Base-by-base conservation (phyloP, 2,113 vertebrate species). In the Stegastes partitus region DNA sequence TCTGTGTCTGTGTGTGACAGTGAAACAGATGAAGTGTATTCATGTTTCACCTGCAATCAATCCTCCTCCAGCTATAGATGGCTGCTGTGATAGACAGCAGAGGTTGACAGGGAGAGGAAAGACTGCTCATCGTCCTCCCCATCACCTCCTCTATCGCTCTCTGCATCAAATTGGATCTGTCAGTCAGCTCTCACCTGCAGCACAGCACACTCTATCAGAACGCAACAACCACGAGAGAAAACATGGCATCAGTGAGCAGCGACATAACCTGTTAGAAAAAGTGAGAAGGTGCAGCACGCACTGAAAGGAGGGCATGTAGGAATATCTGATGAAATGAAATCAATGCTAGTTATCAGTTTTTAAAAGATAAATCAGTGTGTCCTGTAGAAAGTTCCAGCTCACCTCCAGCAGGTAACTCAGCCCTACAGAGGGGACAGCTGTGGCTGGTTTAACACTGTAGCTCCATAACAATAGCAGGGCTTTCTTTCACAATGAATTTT, bases 81-180 rank as follows among this genome's bases (percentile, higher is more conserved):
- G 57, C 67, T 68, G 67, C 67, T 15, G n/a, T 79, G 86, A 87
- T 75, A 87, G 78, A 71, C 77, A 53, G 73, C 85, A 78, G 69
- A 72, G 80, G 76, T 28, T 87, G 81, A 64, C 72, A 65, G 76
- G 8, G 12, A 72, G 53, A 76, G 77, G 83, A 79, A 69, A 68
- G 49, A 34, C 76, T 65, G 64, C 81, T 73, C 31, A n/a, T 71
- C 44, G 56, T 71, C 47, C 71, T 74, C 70, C 66, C 51, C 28
- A 11, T 63, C 71, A n/a, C 57, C 53, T 75, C 74, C 63, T 83
- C 74, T 79, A 89, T 89, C 78, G 37, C 78, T 26, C 77, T 3
- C 54, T 47, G 68, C 77, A 82, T 89, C 84, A 89, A 89, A 86
- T 86, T 86, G 83, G 54, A 84, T 81, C 64, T 67, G 87, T 86